phyloP scores from a whole-genome alignment of 30 jellyfish, hydroid and myxozoan species.

The Aurelia aurita region DNA sequence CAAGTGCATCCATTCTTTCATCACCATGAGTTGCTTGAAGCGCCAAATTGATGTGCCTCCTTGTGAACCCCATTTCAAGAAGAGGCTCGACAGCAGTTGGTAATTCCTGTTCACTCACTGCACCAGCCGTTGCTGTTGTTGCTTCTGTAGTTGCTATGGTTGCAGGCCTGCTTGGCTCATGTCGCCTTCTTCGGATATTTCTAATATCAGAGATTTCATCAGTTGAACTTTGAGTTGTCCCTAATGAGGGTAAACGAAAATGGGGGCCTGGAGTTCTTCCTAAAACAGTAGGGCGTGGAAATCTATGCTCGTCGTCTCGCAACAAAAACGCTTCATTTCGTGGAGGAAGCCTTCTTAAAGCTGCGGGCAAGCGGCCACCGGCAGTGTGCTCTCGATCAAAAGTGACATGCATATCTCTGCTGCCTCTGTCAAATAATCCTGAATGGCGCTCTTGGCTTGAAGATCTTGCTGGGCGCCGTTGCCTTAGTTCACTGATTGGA shows the following conservation, averaged over 20 bases:
- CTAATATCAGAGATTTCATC: too few relatives aligned
- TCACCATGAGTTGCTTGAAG: slow-evolving; percentile 51
- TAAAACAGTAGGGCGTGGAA: too few relatives aligned
- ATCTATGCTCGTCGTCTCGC: too few relatives aligned
- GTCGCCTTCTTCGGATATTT: too few relatives aligned
- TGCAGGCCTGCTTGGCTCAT: background rate
- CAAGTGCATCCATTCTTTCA: slow-evolving; percentile 54
- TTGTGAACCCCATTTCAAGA: slow-evolving; percentile 83
- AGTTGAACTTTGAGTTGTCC: too few relatives aligned
- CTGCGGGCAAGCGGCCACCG: background rate
- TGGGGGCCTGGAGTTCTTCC: too few relatives aligned
- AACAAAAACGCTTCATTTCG: too few relatives aligned
- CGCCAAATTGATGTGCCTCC: slow-evolving; percentile 73
- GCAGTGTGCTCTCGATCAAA: too few relatives aligned
- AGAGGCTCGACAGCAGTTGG: slow-evolving; percentile 51
- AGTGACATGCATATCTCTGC: too few relatives aligned
- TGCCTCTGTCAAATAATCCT: too few relatives aligned
- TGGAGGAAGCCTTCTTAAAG: background rate
- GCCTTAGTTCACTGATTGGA: slow-evolving; percentile 5
- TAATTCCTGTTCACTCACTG: background rate
- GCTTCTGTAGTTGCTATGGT: background rate
- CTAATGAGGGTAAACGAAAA: too few relatives aligned
- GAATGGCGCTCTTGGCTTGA: too few relatives aligned
- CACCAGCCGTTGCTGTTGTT: background rate
- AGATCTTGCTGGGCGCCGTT: slow-evolving; percentile 1